Evolutionary conservation across 2,888 invertebrate species (phyloP).

Genomic region (Lithophane socia): DNA sequence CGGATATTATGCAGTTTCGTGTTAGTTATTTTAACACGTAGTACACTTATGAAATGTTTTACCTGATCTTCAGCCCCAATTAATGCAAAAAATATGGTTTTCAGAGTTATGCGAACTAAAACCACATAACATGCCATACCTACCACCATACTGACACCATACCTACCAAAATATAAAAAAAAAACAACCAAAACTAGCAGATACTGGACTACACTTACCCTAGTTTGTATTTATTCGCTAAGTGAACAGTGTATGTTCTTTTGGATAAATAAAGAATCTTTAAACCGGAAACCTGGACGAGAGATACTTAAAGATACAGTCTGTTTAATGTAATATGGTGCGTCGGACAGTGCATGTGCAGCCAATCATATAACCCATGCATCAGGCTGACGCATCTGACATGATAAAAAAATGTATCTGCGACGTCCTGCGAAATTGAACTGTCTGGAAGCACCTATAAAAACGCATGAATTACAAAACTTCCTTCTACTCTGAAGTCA

Average conservation of each 20-base stretch:
- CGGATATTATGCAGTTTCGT: conserved; percentile 7
- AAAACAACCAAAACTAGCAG: too few species aligned
- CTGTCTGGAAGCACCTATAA: neutral
- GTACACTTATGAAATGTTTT: neutral
- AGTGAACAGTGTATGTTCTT: too few species aligned
- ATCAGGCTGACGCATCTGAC: too few species aligned
- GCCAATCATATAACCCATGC: too few species aligned
- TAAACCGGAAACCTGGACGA: neutral
- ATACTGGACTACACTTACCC: too few species aligned
- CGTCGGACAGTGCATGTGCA: too few species aligned
- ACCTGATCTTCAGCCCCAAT: neutral
- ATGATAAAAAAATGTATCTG: neutral
- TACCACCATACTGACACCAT: too few species aligned
- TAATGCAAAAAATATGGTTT: neutral
- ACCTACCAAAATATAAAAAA: too few species aligned
- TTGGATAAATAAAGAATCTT: too few species aligned
- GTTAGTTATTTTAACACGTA: conserved; percentile 1
- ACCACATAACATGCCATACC: too few species aligned
- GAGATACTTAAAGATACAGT: neutral
- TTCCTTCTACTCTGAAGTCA: neutral
- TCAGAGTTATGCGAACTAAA: too few species aligned
- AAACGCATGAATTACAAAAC: neutral
- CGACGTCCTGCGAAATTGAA: neutral
- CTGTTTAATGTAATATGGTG: neutral
- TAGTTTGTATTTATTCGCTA: too few species aligned